A percentile compares a stretch with the other conserved stretches of the same genome.
Evolutionary conservation across 2,113 vertebrate genomes (phyloP).

Genomic region (Trematocara marginatum): DNA sequence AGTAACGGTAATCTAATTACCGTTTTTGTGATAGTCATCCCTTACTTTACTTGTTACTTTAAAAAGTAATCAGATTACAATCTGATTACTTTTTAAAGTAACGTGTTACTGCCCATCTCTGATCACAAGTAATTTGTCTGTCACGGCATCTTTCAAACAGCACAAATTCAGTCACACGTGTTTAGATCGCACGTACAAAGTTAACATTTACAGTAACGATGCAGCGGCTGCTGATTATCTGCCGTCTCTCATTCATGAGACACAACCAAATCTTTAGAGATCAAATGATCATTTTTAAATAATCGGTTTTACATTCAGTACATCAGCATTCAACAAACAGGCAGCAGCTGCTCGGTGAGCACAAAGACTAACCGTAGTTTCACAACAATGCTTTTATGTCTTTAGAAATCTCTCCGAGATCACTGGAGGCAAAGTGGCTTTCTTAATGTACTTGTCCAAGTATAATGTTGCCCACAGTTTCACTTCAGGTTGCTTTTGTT

Average conservation of each 20-base stretch:
- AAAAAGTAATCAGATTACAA: no score
- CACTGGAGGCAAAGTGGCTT: neutral
- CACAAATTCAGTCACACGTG: neutral
- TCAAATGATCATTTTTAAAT: neutral
- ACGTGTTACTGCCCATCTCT: no score
- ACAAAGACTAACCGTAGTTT: neutral
- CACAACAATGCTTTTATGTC: neutral
- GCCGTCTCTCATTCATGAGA: neutral
- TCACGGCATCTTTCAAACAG: neutral
- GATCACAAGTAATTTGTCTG: neutral
- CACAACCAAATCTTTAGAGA: neutral
- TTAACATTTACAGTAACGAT: neutral
- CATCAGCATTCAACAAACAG: neutral
- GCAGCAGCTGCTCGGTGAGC: neutral
- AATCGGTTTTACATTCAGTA: neutral
- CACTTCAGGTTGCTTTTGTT: neutral
- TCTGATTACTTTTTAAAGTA: no score
- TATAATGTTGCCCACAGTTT: neutral
- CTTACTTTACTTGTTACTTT: no score
- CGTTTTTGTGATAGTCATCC: no score
- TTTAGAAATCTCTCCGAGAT: neutral
- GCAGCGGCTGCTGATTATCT: neutral
- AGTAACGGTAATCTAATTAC: no score
- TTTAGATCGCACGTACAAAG: fast-evolving
- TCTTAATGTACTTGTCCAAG: conserved; percentile 6